Conservation (phyloP, 2,888 invertebrate genomes). For the Cantharis lateralis region DNA sequence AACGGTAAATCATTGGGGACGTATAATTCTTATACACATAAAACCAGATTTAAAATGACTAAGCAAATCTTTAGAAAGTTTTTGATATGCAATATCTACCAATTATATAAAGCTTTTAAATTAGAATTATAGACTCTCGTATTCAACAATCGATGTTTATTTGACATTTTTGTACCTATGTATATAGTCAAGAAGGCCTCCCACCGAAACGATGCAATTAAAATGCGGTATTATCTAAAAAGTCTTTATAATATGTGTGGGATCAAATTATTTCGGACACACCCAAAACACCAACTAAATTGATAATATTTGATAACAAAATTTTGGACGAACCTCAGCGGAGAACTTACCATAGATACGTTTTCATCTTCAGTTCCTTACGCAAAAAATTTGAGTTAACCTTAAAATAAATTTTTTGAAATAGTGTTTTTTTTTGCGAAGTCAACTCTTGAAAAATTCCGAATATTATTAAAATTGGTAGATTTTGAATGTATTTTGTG, state of each 20-base stretch:
- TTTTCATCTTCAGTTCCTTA: too few relatives aligned
- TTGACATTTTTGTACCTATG: neutral
- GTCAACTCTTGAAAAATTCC: too few relatives aligned
- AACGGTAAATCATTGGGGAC: constrained; percentile 38
- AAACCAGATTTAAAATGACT: constrained; percentile 41
- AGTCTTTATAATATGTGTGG: neutral
- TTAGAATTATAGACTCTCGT: constrained; percentile 17
- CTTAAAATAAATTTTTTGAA: too few relatives aligned
- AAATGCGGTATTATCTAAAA: neutral
- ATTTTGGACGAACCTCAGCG: neutral
- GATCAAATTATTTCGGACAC: neutral
- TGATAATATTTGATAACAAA: neutral
- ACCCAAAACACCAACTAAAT: neutral
- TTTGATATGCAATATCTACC: constrained; percentile 42
- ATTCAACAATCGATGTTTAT: neutral
- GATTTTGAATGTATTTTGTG: neutral
- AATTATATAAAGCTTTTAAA: constrained; percentile 39
- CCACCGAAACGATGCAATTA: neutral
- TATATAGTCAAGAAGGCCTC: neutral
- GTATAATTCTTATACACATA: constrained; percentile 17
- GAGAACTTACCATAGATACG: neutral
- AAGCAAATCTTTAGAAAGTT: constrained; percentile 39
- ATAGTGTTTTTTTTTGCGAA: too few relatives aligned
- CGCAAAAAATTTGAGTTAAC: too few relatives aligned
- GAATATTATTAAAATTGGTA: too few relatives aligned